These are phyloP conservation scores for Sapajus apella DNA, from an alignment of 2,113 vertebrate species.

Conservation along the genomic window DNA sequence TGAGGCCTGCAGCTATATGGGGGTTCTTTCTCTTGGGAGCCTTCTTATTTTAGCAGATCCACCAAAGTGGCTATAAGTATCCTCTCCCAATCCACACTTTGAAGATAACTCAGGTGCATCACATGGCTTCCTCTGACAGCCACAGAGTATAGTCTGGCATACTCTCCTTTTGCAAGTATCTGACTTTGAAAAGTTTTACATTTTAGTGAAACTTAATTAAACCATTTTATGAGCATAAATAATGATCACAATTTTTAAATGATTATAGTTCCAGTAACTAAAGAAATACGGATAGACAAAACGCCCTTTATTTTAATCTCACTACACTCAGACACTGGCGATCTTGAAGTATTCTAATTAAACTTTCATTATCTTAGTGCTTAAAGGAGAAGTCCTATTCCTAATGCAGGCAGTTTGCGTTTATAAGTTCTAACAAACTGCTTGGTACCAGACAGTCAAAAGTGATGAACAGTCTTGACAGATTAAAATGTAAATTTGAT, in stretches of 20 bases:
- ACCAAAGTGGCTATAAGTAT: neutral
- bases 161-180: neutral
- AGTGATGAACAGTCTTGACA: conserved; percentile 82
- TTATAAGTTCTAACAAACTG: conserved; percentile 79
- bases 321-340: neutral
- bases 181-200: neutral
- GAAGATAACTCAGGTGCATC: neutral
- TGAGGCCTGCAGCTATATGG: neutral
- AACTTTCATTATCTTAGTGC: conserved; percentile 40
- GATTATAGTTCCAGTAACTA: neutral
- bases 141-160: neutral
- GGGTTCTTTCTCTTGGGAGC: neutral
- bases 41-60: neutral
- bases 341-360: conserved; percentile 35
- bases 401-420: conserved; percentile 53
- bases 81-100: neutral
- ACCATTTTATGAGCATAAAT: neutral
- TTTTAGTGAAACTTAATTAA: neutral
- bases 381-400: conserved; percentile 73
- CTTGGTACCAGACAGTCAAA: conserved; percentile 76
- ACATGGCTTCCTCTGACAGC: neutral
- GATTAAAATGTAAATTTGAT: conserved; percentile 84
- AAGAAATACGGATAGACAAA: neutral
- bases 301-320: conserved; percentile 26
- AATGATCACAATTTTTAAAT: conserved; percentile 29